These are phyloP conservation scores for Holocentrus rufus DNA, from an alignment of 2,797 vertebrate species.

Conservation along the genomic window DNA sequence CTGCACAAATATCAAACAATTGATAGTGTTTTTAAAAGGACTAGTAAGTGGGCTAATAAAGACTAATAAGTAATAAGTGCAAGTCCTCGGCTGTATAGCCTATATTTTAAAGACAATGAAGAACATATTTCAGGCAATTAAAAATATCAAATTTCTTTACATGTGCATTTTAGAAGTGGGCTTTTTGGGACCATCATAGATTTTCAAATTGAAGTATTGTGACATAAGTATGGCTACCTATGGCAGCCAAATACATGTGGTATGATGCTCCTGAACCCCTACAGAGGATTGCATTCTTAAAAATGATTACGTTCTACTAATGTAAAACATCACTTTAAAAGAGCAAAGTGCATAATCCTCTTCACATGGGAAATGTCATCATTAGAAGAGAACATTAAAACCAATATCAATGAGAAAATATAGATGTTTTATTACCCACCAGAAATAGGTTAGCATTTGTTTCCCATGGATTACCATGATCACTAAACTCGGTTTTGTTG, in stretches of 20 bases:
- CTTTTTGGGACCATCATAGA: not conserved
- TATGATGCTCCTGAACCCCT: slow-evolving; percentile 37
- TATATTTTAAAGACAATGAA: too few species aligned
- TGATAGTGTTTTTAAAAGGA: not conserved
- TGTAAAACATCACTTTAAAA: slow-evolving; percentile 55
- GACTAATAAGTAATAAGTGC: not conserved
- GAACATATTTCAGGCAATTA: not conserved
- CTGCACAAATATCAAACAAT: not conserved
- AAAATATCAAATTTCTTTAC: not conserved
- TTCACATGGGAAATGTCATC: slow-evolving; percentile 57
- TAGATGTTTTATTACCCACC: slow-evolving; percentile 38
- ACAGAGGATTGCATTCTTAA: slow-evolving; percentile 32
- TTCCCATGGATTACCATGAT: slow-evolving; percentile 29
- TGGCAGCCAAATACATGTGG: slow-evolving; percentile 62
- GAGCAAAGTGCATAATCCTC: slow-evolving; percentile 68
- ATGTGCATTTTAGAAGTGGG: not conserved
- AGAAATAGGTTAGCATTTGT: slow-evolving; percentile 17
- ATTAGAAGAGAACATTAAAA: slow-evolving; percentile 35
- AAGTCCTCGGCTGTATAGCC: not conserved
- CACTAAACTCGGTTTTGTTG: slow-evolving; percentile 17
- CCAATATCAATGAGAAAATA: slow-evolving; percentile 55
- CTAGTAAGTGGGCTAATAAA: not conserved
- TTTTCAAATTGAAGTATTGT: slow-evolving; percentile 45
- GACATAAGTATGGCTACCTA: slow-evolving; percentile 24
- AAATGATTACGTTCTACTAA: slow-evolving; percentile 45